phyloP scores from a whole-genome alignment of 2,113 vertebrate species.

The Limnothrissa miodon region DNA sequence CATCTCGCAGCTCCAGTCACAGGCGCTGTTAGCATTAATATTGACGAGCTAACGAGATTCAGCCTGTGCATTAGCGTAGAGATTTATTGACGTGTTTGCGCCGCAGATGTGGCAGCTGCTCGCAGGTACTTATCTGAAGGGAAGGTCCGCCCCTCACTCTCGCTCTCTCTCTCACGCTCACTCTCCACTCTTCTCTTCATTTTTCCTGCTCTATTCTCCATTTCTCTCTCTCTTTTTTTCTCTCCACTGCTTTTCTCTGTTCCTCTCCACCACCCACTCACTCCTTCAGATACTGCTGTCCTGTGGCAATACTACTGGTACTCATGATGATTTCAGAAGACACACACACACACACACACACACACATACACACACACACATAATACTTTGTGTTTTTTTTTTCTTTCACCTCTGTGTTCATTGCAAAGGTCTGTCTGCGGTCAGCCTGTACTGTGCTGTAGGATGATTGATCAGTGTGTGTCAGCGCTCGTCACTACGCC shows the following conservation, averaged over 20 bases:
- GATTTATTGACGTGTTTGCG: conserved; percentile 72
- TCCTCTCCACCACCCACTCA: background rate
- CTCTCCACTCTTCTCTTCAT: background rate
- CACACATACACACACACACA: background rate
- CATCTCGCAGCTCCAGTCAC: too few species aligned
- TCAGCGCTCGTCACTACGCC: background rate
- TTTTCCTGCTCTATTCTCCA: background rate
- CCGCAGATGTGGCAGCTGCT: conserved; percentile 65
- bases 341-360: background rate
- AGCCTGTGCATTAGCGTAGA: conserved; percentile 45
- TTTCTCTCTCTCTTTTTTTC: too few species aligned
- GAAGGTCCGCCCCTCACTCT: background rate
- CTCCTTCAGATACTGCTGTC: background rate
- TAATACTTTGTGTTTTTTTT: background rate
- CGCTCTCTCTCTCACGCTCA: too few species aligned
- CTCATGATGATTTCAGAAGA: too few species aligned
- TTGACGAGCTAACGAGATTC: too few species aligned
- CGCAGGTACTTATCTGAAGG: conserved; percentile 57
- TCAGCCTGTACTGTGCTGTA: background rate
- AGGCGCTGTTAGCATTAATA: too few species aligned
- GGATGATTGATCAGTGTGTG: background rate
- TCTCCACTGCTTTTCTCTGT: background rate
- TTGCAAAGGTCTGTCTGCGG: background rate
- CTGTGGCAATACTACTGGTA: background rate
- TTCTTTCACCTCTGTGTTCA: background rate